Evolutionary conservation across 2,888 invertebrate species (phyloP).

Genomic region (Drosophila hamatofila): DNA sequence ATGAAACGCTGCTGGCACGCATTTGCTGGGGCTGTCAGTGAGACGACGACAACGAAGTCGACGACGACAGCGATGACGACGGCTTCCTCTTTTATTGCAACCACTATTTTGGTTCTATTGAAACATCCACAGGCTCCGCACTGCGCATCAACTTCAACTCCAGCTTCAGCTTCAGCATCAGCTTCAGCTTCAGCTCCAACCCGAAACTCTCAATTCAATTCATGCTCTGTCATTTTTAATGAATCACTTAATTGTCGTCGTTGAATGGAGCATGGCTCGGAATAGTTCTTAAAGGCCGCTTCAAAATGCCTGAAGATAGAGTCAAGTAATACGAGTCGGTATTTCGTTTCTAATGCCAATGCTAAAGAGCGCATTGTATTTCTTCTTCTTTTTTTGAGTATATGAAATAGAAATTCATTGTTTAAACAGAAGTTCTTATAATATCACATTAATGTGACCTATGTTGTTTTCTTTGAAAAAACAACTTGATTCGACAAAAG

Average conservation of each 20-base stretch:
- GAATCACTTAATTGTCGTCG: constrained; percentile 80
- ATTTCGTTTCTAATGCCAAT: constrained; percentile 23
- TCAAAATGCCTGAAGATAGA: constrained; percentile 17
- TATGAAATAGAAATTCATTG: constrained; percentile 29
- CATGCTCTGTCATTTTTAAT: constrained; percentile 81
- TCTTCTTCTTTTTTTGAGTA: background rate
- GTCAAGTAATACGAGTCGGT: constrained; percentile 48
- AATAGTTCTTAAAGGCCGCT: constrained; percentile 54
- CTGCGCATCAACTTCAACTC: constrained; percentile 33
- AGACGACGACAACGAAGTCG: constrained; percentile 34
- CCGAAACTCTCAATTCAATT: constrained; percentile 73
- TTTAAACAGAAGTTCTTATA: constrained; percentile 28
- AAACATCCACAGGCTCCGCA: constrained; percentile 26
- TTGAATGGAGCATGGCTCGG: constrained; percentile 25
- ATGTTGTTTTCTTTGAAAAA: constrained; percentile 6
- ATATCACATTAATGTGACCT: constrained; percentile 22
- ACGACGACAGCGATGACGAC: constrained; percentile 33
- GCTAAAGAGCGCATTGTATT: constrained; percentile 14
- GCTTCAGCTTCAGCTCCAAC: constrained; percentile 23
- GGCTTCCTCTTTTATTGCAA: constrained; percentile 57
- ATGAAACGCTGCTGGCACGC: constrained; percentile 59
- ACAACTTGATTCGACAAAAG: background rate
- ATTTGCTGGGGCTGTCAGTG: constrained; percentile 42
- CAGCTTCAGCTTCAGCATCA: constrained; percentile 17
- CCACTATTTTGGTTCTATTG: constrained; percentile 58